These are phyloP conservation scores for Bruchidius siliquastri DNA, from an alignment of 2,888 invertebrate genomes.

Conservation along the genomic window DNA sequence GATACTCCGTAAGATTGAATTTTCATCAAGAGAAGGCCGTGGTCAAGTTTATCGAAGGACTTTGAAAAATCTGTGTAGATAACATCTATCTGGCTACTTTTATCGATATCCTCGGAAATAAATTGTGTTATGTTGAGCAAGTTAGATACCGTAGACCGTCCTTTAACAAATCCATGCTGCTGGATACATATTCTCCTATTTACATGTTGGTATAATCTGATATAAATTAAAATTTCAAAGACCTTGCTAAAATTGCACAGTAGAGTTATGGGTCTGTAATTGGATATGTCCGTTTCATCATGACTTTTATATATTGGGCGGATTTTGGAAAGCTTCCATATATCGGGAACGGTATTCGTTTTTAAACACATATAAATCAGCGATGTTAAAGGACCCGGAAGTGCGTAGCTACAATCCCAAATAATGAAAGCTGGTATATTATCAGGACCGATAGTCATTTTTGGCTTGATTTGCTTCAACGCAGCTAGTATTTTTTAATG, in stretches of 20 bases:
- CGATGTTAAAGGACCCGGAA: too few relatives aligned
- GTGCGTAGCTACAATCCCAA: too few relatives aligned
- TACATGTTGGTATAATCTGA: not conserved
- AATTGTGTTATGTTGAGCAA: not conserved
- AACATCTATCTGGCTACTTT: not conserved
- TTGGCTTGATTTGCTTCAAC: too few relatives aligned
- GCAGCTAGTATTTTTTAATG: too few relatives aligned
- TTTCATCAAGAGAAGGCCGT: not conserved
- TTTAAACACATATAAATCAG: too few relatives aligned
- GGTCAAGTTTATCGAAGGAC: not conserved
- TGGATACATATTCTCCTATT: not conserved
- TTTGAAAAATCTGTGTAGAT: not conserved
- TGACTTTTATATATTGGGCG: not conserved
- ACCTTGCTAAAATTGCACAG: not conserved
- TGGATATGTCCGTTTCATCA: not conserved
- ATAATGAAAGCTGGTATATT: too few relatives aligned
- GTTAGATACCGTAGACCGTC: not conserved
- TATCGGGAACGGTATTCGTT: too few relatives aligned
- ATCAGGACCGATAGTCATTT: too few relatives aligned
- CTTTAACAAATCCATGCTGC: not conserved
- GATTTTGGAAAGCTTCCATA: not conserved
- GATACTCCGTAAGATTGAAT: not conserved
- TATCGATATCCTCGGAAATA: not conserved
- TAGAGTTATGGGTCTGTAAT: not conserved
- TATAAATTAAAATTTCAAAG: not conserved